Evolutionary conservation across 2,888 invertebrate genomes (phyloP), one percentile per base, ranked within the genome.

Genomic region (Agrenia bidenticulata): DNA sequence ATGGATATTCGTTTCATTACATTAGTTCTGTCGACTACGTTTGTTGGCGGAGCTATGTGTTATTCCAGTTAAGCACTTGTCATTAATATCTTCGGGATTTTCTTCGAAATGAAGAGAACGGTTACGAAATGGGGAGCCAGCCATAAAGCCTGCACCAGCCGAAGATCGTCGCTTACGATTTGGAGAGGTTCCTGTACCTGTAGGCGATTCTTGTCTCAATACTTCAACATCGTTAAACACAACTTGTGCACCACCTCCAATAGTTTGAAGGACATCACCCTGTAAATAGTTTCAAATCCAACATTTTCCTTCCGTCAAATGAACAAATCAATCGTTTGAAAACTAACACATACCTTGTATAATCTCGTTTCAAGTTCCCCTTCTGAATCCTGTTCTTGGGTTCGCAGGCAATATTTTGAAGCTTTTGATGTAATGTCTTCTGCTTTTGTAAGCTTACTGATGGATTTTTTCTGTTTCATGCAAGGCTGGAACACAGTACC

Each of bases 221-320:
- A 89, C 88, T 80, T 99, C 98, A 1, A 98, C 90, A 80, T 97
- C 97, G 76, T 92, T 90, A 79, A 98, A 95, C 26, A 96, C 88
- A 0, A 98, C 90, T 78, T 97, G 94, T 0, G 95, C 92, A 0
- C 99, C 98, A 0, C 98, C 98, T 1, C 93, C 91, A 64, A 89
- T 88, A 0, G 98, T 98, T 0, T 93, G 94, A 1, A 96, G 85
- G 2, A 98, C 90, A 79, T 97, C 93, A 15, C 90, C 97, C 86
- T 89, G 77, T 41, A 79, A 13, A 63, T 15, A 39, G 15, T 39
- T 39, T 39, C 7, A 39, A 11, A 39, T 39, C 9, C 15, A 61
- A 60, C 21, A n/a, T n/a, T n/a, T n/a, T n/a, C n/a, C n/a, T n/a
- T n/a, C n/a, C n/a, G n/a, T n/a, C 9, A 39, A 39, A 39, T 39